Evolutionary conservation across 2,888 invertebrate species (phyloP), one percentile per base, ranked within the genome.

Genomic region (Myopa testacea): DNA sequence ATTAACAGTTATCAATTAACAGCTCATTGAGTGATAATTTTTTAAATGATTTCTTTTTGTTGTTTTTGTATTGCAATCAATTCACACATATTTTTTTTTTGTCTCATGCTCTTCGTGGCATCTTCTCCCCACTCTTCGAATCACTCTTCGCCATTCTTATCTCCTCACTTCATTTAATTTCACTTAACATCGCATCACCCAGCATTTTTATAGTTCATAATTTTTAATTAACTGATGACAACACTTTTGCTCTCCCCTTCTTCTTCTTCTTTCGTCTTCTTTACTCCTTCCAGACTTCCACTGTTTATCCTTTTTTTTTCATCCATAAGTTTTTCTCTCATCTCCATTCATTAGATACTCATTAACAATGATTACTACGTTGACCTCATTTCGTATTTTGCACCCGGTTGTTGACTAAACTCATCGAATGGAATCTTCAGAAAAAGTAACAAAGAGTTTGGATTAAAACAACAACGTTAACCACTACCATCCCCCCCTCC

Each of bases 311-410:
- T n/a, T 45, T 26, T 16, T n/a, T 45, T 26, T 16, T 55, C 26
- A 55, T 55, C 52, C n/a, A 45, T n/a, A 50, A 19, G 45, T 19
- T 45, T 40, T 34, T 19, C 34, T 10, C 8, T 45, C 68, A 19
- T 69, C 50, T 50, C 40, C 73, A 62, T 62, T 62, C 73, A 73
- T 62, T 73, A 73, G 73, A 26, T 45, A 37, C 62, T 73, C 73
- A 73, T 73, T 73, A 62, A 73, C 38, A 62, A 62, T 73, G 19
- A 62, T 73, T 62, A 19, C 73, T n/a, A 62, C 73, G 55, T 34
- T 58, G 71, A 37, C 55, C 58, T 71, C 38, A 14, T 58, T 71
- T 71, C 16, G 34, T 26, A 34, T 34, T 4, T 8, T 40, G 40
- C 16, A 10, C 7, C 5, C 8, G 67, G 4, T 40, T 67, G 40